These are phyloP conservation scores for Syrista parreyssii DNA, from an alignment of 2,888 invertebrate genomes.

Conservation along the genomic window DNA sequence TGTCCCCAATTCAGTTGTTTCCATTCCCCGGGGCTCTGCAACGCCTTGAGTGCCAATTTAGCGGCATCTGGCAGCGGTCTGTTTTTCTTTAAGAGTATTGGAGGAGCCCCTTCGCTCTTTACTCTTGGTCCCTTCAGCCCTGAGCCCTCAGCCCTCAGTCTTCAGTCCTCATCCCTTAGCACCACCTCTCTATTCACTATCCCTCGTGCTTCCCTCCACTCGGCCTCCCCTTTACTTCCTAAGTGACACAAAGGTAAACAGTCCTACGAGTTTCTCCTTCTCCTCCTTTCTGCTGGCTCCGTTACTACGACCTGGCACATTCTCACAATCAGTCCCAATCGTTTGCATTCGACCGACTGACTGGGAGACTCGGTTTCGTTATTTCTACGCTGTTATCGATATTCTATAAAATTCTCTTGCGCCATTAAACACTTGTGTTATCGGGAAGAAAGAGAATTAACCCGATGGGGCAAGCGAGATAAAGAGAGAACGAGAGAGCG, in stretches of 20 bases:
- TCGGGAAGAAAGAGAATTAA: no score
- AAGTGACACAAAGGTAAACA: slow-evolving; percentile 21
- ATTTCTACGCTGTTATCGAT: no score
- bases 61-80: slow-evolving; percentile 53
- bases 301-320: not conserved
- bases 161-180: slow-evolving; percentile 18
- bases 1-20: slow-evolving; percentile 51
- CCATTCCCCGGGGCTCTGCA: slow-evolving; percentile 38
- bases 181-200: slow-evolving; percentile 16
- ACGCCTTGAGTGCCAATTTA: slow-evolving; percentile 52
- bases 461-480: no score
- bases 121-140: slow-evolving; percentile 1
- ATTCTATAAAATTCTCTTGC: no score
- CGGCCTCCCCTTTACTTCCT: no score
- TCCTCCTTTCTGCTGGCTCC: not conserved
- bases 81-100: slow-evolving; percentile 50
- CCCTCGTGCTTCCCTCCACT: no score
- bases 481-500: no score
- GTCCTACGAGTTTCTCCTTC: slow-evolving; percentile 13
- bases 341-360: no score
- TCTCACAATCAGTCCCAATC: not conserved
- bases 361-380: no score
- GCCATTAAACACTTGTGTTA: no score
- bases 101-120: slow-evolving; percentile 25
- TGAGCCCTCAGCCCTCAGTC: slow-evolving; percentile 13